Evolutionary conservation across 2,113 vertebrate genomes (phyloP).

Genomic region (Rostratula benghalensis): DNA sequence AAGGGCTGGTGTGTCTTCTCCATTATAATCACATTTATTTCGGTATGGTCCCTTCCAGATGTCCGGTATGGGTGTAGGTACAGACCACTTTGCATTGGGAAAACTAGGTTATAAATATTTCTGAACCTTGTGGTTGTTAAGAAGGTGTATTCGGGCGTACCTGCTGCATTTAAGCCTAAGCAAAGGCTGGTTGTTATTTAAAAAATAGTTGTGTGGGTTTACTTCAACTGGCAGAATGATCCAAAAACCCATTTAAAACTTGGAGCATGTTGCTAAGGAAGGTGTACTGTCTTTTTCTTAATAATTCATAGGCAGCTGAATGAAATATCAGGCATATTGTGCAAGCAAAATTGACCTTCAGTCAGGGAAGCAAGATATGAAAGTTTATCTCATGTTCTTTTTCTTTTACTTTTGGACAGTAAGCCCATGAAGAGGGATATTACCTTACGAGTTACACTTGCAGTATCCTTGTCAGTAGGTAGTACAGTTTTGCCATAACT

Average conservation of each 20-base stretch:
- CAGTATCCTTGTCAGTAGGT: not conserved
- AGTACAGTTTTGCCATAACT: slow-evolving; percentile 18
- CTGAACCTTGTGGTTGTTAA: fast-evolving
- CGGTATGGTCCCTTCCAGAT: fast-evolving
- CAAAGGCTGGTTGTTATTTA: not conserved
- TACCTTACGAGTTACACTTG: not conserved
- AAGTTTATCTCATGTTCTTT: not conserved
- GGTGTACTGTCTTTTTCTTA: not conserved
- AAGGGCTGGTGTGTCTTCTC: fast-evolving
- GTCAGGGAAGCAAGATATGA: not conserved
- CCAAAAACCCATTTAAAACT: not conserved
- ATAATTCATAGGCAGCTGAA: not conserved
- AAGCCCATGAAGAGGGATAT: not conserved
- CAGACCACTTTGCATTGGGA: fast-evolving
- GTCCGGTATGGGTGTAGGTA: not conserved
- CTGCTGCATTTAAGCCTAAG: not conserved
- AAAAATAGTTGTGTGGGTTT: not conserved
- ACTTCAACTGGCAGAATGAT: not conserved
- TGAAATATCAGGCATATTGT: not conserved
- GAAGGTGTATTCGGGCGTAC: not conserved
- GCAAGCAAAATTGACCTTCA: not conserved
- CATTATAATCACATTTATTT: fast-evolving
- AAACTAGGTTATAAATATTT: not conserved
- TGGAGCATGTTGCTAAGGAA: not conserved
- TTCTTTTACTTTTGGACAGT: not conserved